Conservation (phyloP, 2,888 invertebrate genomes). For the Pyrrhosoma nymphula region DNA sequence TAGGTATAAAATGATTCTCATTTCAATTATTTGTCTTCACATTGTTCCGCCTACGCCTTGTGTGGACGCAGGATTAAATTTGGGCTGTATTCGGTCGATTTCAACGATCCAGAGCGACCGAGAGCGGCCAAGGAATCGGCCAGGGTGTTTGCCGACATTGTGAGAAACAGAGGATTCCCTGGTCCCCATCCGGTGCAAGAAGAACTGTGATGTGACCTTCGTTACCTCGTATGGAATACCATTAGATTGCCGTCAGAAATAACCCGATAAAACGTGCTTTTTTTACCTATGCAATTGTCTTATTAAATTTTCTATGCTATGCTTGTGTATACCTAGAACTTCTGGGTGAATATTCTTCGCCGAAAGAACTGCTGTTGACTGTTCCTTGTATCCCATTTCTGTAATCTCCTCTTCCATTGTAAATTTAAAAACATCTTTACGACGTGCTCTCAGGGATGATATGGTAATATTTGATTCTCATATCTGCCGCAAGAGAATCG, state of each 20-base stretch:
- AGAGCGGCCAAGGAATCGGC: conserved; percentile 85
- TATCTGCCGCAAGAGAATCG: too few relatives aligned
- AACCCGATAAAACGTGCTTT: neutral
- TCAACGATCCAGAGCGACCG: conserved; percentile 83
- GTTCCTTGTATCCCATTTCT: too few relatives aligned
- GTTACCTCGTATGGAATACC: neutral
- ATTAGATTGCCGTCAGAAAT: neutral
- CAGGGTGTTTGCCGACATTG: conserved; percentile 76
- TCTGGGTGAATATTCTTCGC: too few relatives aligned
- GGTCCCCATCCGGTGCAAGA: neutral
- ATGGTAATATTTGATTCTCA: too few relatives aligned
- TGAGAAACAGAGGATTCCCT: conserved; percentile 47
- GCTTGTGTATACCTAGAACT: too few relatives aligned
- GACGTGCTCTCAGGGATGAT: too few relatives aligned
- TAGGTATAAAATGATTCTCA: neutral
- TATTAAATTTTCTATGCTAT: neutral
- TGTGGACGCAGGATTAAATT: conserved; percentile 76
- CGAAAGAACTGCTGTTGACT: too few relatives aligned
- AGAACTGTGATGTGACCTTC: neutral
- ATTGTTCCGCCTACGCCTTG: neutral
- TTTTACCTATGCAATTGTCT: neutral
- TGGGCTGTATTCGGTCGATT: conserved; percentile 87
- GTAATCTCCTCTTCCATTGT: too few relatives aligned
- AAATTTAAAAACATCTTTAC: too few relatives aligned
- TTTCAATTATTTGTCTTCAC: neutral